Evolutionary conservation across 2,113 vertebrate species (phyloP).

Genomic region (Varanus salvator): DNA sequence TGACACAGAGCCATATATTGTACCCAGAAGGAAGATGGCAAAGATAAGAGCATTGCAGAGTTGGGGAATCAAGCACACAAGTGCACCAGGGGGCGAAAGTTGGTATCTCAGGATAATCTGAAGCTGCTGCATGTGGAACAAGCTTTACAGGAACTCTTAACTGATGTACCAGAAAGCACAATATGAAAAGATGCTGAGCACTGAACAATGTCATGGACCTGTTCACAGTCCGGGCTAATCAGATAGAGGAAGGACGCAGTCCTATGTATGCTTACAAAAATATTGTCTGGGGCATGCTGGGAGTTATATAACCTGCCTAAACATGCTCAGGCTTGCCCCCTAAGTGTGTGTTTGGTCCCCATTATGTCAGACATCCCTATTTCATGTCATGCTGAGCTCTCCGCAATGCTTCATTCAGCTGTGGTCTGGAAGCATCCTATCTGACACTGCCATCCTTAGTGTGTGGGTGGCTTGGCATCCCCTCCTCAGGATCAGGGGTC

Average conservation of each 20-base stretch:
- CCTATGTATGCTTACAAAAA: too few species aligned
- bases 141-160: background rate
- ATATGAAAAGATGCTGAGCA: background rate
- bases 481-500: background rate
- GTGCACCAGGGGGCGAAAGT: background rate
- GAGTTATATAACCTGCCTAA: too few species aligned
- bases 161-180: background rate
- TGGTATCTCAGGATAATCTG: conserved; percentile 1
- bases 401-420: background rate
- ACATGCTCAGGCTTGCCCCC: too few species aligned
- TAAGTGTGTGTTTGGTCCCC: background rate
- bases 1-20: background rate
- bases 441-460: background rate
- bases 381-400: background rate
- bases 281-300: too few species aligned
- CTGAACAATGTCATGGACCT: background rate
- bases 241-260: background rate
- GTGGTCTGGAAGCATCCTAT: background rate
- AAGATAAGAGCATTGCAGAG: background rate
- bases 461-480: too few species aligned
- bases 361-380: background rate
- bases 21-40: background rate
- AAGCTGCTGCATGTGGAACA: background rate
- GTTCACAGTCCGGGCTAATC: background rate
- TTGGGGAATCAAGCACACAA: background rate